These are phyloP conservation scores for Drosophila monieri DNA, from an alignment of 2,888 invertebrate species.

Conservation along the genomic window DNA sequence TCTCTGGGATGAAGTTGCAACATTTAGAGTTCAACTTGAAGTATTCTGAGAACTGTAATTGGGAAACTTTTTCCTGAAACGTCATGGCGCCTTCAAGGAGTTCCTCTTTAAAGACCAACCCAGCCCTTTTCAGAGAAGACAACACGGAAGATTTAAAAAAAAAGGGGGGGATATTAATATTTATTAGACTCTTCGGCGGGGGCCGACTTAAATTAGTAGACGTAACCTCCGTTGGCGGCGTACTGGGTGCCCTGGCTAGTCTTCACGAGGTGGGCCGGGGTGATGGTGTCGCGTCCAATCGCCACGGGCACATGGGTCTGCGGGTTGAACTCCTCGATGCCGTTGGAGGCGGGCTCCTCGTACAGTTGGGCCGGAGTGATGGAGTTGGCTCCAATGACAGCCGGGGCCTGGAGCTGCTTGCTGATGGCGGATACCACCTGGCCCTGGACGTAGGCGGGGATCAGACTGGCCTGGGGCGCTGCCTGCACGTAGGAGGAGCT, in stretches of 20 bases:
- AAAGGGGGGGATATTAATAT: constrained; percentile 8
- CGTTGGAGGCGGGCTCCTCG: constrained; percentile 62
- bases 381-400: constrained; percentile 38
- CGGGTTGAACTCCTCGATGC: constrained; percentile 64
- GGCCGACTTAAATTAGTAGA: constrained; percentile 65
- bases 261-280: constrained; percentile 43
- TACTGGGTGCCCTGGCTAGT: constrained; percentile 74
- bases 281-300: constrained; percentile 55
- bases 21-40: neutral
- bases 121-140: neutral
- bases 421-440: constrained; percentile 8
- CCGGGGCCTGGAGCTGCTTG: constrained; percentile 31
- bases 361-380: constrained; percentile 49
- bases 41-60: constrained; percentile 28
- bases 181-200: constrained; percentile 15
- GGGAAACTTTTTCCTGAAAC: constrained; percentile 10
- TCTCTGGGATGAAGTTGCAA: neutral
- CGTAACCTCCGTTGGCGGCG: constrained; percentile 81
- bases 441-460: constrained; percentile 40
- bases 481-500: neutral
- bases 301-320: constrained; percentile 58
- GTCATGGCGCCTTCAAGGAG: neutral
- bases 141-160: neutral
- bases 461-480: constrained; percentile 13
- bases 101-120: neutral